Conservation (phyloP, 2,888 invertebrate genomes). For the Ganaspis brasiliensis region DNA sequence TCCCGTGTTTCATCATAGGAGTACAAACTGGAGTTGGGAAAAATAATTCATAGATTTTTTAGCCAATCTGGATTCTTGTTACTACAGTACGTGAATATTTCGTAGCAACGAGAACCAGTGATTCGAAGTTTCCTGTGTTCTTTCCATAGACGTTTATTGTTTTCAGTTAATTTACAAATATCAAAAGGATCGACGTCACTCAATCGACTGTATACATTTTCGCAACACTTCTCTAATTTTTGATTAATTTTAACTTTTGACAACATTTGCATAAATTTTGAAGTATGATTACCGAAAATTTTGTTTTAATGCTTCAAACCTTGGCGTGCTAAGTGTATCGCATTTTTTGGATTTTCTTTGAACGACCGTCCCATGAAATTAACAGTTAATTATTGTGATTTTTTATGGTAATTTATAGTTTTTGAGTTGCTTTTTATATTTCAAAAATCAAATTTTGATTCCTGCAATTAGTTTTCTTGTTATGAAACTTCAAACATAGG, state of each 20-base stretch:
- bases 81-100: conserved; percentile 28
- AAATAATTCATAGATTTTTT: conserved; percentile 16
- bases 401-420: too few species aligned
- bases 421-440: too few species aligned
- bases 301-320: too few species aligned
- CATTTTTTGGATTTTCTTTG: too few species aligned
- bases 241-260: conserved; percentile 3
- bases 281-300: conserved; percentile 14
- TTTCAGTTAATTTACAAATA: conserved; percentile 6
- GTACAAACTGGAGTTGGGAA: conserved; percentile 4
- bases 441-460: too few species aligned
- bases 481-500: too few species aligned
- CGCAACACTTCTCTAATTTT: conserved; percentile 11
- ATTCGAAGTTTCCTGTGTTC: conserved; percentile 24
- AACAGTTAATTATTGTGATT: too few species aligned
- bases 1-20: conserved; percentile 29
- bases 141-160: conserved; percentile 2
- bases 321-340: too few species aligned
- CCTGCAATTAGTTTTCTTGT: too few species aligned
- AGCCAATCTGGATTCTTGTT: conserved; percentile 39
- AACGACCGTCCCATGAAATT: too few species aligned
- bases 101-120: conserved; percentile 36
- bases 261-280: conserved; percentile 12
- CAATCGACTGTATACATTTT: not conserved
- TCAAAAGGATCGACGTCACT: not conserved